Conservation (phyloP, 2,113 vertebrate genomes). For the Symphodus melops region DNA sequence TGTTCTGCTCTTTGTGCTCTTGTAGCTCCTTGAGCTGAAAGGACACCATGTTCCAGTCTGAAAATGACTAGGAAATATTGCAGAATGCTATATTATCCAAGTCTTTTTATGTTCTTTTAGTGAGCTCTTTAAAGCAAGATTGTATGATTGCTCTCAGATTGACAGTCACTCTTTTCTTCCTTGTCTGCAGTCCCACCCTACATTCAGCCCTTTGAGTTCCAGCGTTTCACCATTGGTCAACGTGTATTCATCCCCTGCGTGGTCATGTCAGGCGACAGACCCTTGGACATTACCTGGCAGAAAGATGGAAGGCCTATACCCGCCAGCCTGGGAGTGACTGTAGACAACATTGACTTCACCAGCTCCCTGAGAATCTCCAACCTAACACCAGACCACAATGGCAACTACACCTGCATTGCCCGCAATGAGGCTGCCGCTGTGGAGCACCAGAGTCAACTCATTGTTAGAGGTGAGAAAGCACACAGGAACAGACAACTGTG, state of each 20-base stretch:
- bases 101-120: constrained; percentile 47
- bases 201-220: constrained; percentile 98
- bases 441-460: constrained; percentile 97
- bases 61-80: constrained; percentile 40
- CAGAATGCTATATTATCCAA: constrained; percentile 36
- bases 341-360: constrained; percentile 99
- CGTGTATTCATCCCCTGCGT: constrained; percentile 98
- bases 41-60: constrained; percentile 53
- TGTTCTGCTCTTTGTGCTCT: constrained; percentile 8
- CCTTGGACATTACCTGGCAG: constrained; percentile 99
- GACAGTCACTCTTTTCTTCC: not conserved
- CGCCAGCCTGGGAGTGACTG: constrained; percentile 93
- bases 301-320: constrained; percentile 96
- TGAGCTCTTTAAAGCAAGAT: constrained; percentile 41
- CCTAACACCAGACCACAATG: constrained; percentile 96
- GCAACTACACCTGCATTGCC: constrained; percentile 99
- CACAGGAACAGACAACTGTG: not conserved
- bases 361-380: constrained; percentile 97
- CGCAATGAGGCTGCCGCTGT: constrained; percentile 95
- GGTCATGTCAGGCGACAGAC: constrained; percentile 96
- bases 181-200: constrained; percentile 91
- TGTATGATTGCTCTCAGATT: constrained; percentile 26
- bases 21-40: constrained; percentile 28
- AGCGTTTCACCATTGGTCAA: constrained; percentile 96
- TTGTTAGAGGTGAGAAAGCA: constrained; percentile 90